phyloP scores from a whole-genome alignment of 2,113 vertebrate species.

The Pyxicephalus adspersus region DNA sequence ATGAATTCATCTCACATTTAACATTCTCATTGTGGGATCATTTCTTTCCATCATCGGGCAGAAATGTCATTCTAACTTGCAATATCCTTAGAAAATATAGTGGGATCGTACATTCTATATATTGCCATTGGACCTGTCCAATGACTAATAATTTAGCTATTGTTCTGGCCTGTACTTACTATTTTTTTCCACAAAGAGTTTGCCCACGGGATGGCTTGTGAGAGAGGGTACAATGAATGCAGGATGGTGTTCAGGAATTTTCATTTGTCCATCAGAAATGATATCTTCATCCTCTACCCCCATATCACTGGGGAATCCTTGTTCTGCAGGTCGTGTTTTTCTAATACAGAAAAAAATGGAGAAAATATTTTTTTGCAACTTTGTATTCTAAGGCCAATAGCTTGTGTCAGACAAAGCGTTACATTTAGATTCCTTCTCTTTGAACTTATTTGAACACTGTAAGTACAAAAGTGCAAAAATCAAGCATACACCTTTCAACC shows the following conservation, averaged over 20 bases:
- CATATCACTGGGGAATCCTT: conserved; percentile 76
- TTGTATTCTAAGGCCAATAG: not conserved
- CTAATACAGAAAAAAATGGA: conserved; percentile 63
- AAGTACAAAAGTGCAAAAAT: not conserved
- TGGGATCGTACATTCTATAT: too few relatives aligned
- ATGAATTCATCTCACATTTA: too few relatives aligned
- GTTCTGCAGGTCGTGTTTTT: conserved; percentile 76
- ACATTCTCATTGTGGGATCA: too few relatives aligned
- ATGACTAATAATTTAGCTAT: too few relatives aligned
- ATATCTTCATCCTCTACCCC: conserved; percentile 91
- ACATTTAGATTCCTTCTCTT: too few relatives aligned
- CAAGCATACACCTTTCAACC: too few relatives aligned
- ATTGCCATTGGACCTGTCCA: too few relatives aligned
- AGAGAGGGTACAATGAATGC: conserved; percentile 83
- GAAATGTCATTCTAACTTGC: too few relatives aligned
- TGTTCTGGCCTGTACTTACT: conserved; percentile 74
- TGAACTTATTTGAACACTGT: too few relatives aligned
- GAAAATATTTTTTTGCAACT: not conserved
- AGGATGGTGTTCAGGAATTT: conserved; percentile 75
- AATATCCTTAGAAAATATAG: too few relatives aligned
- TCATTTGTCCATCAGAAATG: conserved; percentile 74
- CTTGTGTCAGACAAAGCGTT: not conserved
- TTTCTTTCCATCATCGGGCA: too few relatives aligned
- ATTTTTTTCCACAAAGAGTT: conserved; percentile 91
- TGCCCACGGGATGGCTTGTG: conserved; percentile 88